Base-by-base conservation (phyloP, 2,888 invertebrate species). In the Drosophila emarginata region DNA sequence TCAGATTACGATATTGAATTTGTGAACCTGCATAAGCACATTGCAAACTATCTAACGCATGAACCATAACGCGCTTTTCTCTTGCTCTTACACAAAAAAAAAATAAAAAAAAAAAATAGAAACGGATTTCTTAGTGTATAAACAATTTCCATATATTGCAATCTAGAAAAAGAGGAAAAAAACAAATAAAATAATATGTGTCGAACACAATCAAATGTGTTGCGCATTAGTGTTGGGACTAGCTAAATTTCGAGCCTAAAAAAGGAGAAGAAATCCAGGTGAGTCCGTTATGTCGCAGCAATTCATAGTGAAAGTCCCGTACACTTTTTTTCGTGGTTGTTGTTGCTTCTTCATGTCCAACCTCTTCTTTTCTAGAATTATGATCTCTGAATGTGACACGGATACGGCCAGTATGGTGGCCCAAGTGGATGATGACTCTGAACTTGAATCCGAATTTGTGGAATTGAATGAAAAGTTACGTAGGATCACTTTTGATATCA, bases 401-500 rank as follows among this genome's bases (percentile, higher is more conserved):
- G 72, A 74, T 59, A 53, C 54, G 45, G 73, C 40, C 61, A 73
- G 74, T 57, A 72, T 53, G 26, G 56, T 66, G 45, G 73, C 66
- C 67, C 66, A 72, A 12, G 74, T 37, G 2, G 72, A 72, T 15
- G 67, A 40, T 36, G 72, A 73, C 23, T 65, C 53, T 7, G 50
- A 66, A n/a, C 53, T 65, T 40, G 57, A 65, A 57, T 62, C 70
- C 64, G 77, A 87, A 67, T 82, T 82, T 50, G 72, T 68, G 59
- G 87, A 77, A 60, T 65, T 82, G 21, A 67, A 58, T 54, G 77
- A 79, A 64, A 85, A 73, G 36, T 73, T 82, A 2, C 71, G 72
- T 11, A 77, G 57, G 72, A 87, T 82, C 73, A 45, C 45, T 1
- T 76, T 72, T 60, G 79, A 79, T 72, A 77, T 73, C 52, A 87